phyloP scores from a whole-genome alignment of 2,888 invertebrate genomes.

The Globia sparganii region DNA sequence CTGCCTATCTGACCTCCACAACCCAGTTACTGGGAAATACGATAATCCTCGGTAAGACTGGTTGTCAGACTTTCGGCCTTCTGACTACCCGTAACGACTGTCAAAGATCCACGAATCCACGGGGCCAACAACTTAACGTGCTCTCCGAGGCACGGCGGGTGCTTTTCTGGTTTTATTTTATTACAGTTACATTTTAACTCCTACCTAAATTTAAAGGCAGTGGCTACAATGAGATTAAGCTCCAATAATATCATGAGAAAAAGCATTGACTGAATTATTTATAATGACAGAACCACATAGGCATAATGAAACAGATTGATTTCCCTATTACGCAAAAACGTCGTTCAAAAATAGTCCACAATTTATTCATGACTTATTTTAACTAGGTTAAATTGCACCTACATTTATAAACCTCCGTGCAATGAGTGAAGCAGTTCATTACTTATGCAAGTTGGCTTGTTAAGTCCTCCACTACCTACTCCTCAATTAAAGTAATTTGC shows the following conservation, averaged over 20 bases:
- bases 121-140: too few relatives aligned
- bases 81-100: too few relatives aligned
- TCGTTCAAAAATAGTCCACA: not conserved
- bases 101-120: too few relatives aligned
- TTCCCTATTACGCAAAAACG: not conserved
- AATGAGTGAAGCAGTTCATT: constrained; percentile 36
- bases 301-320: not conserved
- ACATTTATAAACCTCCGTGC: constrained; percentile 21
- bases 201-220: not conserved
- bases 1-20: too few relatives aligned
- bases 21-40: too few relatives aligned
- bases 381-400: constrained; percentile 16
- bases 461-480: constrained; percentile 6
- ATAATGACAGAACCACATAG: not conserved
- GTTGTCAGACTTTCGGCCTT: too few relatives aligned
- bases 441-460: constrained; percentile 38
- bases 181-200: not conserved
- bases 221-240: not conserved
- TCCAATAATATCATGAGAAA: not conserved
- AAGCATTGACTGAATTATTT: not conserved
- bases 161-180: not conserved
- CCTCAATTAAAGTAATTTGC: constrained; percentile 41
- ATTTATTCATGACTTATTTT: constrained; percentile 12
- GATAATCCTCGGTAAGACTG: too few relatives aligned
- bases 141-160: too few relatives aligned